Evolutionary conservation across 2,113 vertebrate species (phyloP).

Genomic region (Muntiacus muntjak): DNA sequence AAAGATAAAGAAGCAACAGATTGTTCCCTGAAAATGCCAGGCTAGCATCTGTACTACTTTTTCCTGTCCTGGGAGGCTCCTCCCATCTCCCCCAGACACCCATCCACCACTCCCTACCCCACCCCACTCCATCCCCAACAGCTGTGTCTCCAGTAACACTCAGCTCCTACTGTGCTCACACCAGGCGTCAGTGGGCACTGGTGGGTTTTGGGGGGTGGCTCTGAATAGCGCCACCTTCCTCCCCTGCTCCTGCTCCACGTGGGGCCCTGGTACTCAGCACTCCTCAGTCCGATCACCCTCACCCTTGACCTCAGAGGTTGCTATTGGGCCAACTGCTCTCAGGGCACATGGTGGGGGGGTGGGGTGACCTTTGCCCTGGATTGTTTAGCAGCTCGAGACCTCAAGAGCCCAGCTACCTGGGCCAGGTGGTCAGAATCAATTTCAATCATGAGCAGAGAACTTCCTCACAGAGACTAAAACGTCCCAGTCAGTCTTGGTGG

Average conservation of each 20-base stretch:
- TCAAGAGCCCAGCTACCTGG: not conserved
- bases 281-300: not conserved
- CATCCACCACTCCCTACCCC: fast-evolving
- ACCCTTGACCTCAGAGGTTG: not conserved
- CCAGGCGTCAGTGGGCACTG: fast-evolving
- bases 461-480: not conserved
- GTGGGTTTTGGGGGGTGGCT: fast-evolving
- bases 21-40: not conserved
- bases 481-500: not conserved
- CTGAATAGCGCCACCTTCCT: not conserved
- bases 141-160: not conserved
- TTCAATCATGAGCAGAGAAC: not conserved
- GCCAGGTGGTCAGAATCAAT: not conserved
- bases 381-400: not conserved
- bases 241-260: not conserved
- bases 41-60: not conserved
- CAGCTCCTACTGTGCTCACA: not conserved
- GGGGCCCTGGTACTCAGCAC: not conserved
- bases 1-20: not conserved
- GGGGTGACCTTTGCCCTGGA: not conserved
- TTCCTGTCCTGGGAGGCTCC: not conserved
- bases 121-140: not conserved
- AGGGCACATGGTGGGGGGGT: fast-evolving
- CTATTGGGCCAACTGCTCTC: not conserved
- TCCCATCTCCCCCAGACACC: not conserved